Base-by-base conservation (phyloP, 2,797 vertebrate species). In the Moxostoma hubbsi region DNA sequence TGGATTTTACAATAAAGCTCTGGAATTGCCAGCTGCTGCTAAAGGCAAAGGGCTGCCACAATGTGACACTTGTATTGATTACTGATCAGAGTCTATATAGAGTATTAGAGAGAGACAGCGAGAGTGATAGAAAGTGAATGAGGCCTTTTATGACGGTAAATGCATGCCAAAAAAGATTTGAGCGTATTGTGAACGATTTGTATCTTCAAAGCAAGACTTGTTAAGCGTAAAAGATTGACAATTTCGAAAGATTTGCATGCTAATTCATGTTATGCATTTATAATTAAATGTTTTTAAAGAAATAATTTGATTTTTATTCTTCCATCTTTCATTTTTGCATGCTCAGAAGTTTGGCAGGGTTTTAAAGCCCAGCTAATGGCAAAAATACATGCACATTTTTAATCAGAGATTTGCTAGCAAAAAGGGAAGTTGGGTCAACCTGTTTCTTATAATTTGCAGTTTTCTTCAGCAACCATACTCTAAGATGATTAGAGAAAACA, bases 61-160 rank as follows among this genome's bases (percentile, higher is more conserved):
- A 77, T 80, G 86, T 90, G 90, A 89, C 89, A 89, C 85, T 86
- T 79, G 78, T 90, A 92, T 93, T 88, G 91, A 92, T 93, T 89
- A 84, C 86, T 90, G 86, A 90, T 92, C 86, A 18, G 8, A 46
- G 15, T 51, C 15, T 67, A 81, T 78, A 87, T 84, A 54, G 79
- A 79, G 64, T 24, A 58, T 55, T 53, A 65, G 46, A 73, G 62
- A 73, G 70, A 80, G 36, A 36, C 61, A 73, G 49, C 18, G 46
- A 74, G 78, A 64, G 66, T 51, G 45, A 67, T 36, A 16, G 54
- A 67, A 66, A 18, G 18, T 58, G 58, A 61, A 67, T 16, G 54
- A 61, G 49, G 4, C 46, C 7, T 24, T n/a, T 57, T 15, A 43
- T 54, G 49, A 46, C 18, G 15, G 24, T 53, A 69, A 63, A 62